A percentile compares a stretch with the other conserved stretches of the same genome.
These are phyloP conservation scores for Charanyca ferruginea DNA, from an alignment of 2,888 invertebrate genomes.

Conservation along the genomic window DNA sequence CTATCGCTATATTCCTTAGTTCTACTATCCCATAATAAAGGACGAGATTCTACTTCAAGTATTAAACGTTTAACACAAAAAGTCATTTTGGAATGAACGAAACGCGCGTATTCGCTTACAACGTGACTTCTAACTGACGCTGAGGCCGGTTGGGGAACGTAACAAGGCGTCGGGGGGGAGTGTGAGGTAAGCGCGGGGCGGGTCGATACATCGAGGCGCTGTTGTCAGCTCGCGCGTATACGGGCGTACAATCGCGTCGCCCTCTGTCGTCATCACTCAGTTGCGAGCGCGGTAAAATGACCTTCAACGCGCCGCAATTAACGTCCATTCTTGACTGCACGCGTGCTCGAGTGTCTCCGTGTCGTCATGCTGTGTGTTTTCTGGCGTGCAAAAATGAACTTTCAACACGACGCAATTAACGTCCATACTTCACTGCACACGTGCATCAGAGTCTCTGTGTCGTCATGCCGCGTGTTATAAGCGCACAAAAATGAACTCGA, in stretches of 20 bases:
- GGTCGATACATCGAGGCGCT: conserved; percentile 34
- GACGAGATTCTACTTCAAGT: conserved; percentile 28
- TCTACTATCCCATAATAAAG: conserved; percentile 32
- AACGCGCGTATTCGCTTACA: conserved; percentile 42
- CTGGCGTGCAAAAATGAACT: conserved; percentile 3
- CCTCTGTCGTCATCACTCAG: conserved; percentile 3
- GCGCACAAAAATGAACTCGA: conserved; percentile 11
- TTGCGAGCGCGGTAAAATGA: background rate
- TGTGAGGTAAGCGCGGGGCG: conserved; percentile 20
- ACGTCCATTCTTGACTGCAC: background rate
- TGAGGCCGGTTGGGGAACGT: background rate
- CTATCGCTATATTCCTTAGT: conserved; percentile 30
- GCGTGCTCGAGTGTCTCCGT: background rate
- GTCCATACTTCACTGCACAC: background rate
- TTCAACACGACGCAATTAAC: fast-evolving
- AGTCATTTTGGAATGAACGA: background rate
- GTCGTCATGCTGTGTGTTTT: background rate
- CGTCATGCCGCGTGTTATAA: background rate
- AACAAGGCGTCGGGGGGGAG: background rate
- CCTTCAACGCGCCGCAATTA: fast-evolving
- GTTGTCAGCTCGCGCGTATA: conserved; percentile 52
- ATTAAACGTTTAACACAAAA: conserved; percentile 33
- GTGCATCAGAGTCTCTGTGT: background rate
- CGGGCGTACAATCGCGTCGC: conserved; percentile 18
- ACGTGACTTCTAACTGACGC: conserved; percentile 21